Base-by-base conservation (phyloP, 2,888 invertebrate species). In the Tachina grossa region DNA sequence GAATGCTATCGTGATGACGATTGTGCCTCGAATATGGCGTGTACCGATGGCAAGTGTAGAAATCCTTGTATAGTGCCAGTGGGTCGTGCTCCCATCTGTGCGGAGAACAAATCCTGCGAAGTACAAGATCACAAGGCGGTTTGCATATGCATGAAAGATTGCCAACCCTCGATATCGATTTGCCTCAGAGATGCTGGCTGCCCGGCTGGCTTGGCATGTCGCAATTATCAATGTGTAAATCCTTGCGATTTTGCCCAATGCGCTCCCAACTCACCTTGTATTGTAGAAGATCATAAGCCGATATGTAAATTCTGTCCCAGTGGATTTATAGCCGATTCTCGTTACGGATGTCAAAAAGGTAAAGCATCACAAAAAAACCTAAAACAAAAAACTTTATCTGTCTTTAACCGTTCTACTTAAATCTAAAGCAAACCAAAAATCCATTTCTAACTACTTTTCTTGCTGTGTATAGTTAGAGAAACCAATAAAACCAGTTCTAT, bases 271-370 rank as follows among this genome's bases (percentile, higher is more conserved):
- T 96, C 97, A 89, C 97, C 98, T 90, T 98, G 98, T 94, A 96
- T 96, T 94, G 97, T 97, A 90, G 97, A 97, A 95, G 97, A 97
- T 93, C 98, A 98, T 94, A 97, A 96, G 94, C 96, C 98, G 90
- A 96, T 97, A 93, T 98, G 98, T 96, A 97, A 97, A 95, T 97
- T 97, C 95, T 98, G 98, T 95, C 97, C 98, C 92, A 95, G 95
- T 93, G 98, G 97, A 94, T 98, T 96, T 95, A 96, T 96, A 94
- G 96, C 97, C 93, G 97, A 98, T 94, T 95, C 96, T 93, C 96
- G 96, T 95, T 96, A 96, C 94, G 97, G 97, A 96, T 98, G 98
- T 95, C 95, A 97, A 94, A 97, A 97, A 97, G 97, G 98, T 98
- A 98, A 97, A 94, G 89, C 89, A 93, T 92, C 89, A 88, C 87